Evolutionary conservation across 2,113 vertebrate genomes (phyloP).

Genomic region (Telmatochromis brachygnathus): DNA sequence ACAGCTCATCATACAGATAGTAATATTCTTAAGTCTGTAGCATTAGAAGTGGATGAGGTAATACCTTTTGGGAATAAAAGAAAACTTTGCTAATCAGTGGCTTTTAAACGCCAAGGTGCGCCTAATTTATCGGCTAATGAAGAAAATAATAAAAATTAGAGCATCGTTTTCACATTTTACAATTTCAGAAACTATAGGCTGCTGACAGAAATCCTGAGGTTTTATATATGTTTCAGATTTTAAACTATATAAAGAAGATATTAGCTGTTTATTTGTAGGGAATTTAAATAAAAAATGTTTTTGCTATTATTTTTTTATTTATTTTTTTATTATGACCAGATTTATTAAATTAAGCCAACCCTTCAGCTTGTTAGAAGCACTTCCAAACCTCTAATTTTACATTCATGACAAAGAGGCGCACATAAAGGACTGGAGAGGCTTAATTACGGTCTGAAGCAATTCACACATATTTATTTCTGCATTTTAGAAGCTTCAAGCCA

Average conservation of each 20-base stretch:
- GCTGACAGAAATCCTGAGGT: not conserved
- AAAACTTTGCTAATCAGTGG: not conserved
- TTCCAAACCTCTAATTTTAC: conserved; percentile 12
- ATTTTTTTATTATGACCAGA: not conserved
- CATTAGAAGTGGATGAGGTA: not conserved
- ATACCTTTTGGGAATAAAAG: not conserved
- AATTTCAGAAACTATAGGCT: not conserved
- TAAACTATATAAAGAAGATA: not conserved
- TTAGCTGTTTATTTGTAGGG: not conserved
- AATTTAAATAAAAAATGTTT: not conserved
- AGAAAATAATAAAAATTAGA: not conserved
- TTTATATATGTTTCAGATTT: not conserved
- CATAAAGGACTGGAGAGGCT: conserved; percentile 5
- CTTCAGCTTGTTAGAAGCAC: not conserved
- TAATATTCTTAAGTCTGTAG: not conserved
- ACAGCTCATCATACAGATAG: not conserved
- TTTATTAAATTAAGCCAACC: not conserved
- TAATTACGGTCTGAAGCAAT: conserved; percentile 56
- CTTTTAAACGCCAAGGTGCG: not conserved
- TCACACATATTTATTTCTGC: conserved; percentile 73
- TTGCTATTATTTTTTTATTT: not conserved
- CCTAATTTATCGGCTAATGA: not conserved
- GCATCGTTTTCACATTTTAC: not conserved
- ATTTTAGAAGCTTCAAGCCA: conserved; percentile 81
- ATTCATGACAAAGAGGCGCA: conserved; percentile 22